Evolutionary conservation across 2,888 invertebrate species (phyloP).

Genomic region (Amiota mariae): DNA sequence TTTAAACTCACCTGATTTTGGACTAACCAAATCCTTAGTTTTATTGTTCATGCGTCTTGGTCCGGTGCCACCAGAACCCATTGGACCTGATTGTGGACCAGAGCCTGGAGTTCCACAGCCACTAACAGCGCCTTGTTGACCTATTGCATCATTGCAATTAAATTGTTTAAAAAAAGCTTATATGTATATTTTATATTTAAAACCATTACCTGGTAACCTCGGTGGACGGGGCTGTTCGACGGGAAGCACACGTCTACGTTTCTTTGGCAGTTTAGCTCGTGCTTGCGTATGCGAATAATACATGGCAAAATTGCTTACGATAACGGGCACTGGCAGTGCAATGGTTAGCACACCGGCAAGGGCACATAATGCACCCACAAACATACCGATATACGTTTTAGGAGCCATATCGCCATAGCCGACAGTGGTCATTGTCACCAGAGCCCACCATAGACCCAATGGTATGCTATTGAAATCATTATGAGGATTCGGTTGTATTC

Average conservation of each 20-base stretch:
- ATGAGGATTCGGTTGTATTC: conserved; percentile 94
- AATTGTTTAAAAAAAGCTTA: too few relatives aligned
- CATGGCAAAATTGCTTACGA: conserved; percentile 99
- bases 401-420: conserved; percentile 99
- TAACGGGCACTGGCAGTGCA: conserved; percentile 98
- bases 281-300: conserved; percentile 97
- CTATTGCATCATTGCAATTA: conserved; percentile 45
- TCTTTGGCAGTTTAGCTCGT: conserved; percentile 98
- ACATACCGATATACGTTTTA: conserved; percentile 98
- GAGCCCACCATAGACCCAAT: conserved; percentile 97
- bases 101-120: conserved; percentile 73
- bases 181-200: not conserved
- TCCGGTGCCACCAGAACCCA: conserved; percentile 73
- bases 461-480: conserved; percentile 99
- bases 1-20: conserved; percentile 72
- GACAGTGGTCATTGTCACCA: conserved; percentile 99
- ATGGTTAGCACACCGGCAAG: conserved; percentile 98
- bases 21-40: conserved; percentile 74
- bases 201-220: conserved; percentile 62
- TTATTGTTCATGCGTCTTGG: conserved; percentile 74
- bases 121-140: conserved; percentile 71
- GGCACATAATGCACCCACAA: conserved; percentile 97
- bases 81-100: conserved; percentile 72
- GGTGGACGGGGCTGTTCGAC: conserved; percentile 90
- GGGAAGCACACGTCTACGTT: conserved; percentile 95